phyloP scores from a whole-genome alignment of 2,888 invertebrate species.

The Heliconius aoede region DNA sequence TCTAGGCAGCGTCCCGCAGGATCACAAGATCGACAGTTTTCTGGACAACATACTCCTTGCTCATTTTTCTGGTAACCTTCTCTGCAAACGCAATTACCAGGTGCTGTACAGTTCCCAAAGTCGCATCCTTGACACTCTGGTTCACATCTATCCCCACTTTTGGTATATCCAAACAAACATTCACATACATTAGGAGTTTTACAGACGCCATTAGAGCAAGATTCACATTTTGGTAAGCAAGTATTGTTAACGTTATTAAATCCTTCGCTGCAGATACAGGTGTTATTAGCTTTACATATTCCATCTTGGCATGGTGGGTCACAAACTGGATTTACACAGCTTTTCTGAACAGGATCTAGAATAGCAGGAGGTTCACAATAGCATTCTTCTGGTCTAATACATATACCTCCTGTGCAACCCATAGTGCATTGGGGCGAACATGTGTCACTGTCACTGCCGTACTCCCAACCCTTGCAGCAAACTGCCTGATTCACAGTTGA shows the following conservation, averaged over 20 bases:
- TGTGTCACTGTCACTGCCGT: constrained; percentile 58
- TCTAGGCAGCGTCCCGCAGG: constrained; percentile 44
- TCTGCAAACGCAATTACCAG: constrained; percentile 73
- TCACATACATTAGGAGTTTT: constrained; percentile 83
- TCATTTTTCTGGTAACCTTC: constrained; percentile 57
- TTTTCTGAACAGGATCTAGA: constrained; percentile 60
- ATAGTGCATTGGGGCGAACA: constrained; percentile 80
- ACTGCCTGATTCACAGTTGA: constrained; percentile 59
- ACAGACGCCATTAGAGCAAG: constrained; percentile 58
- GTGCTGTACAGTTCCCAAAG: constrained; percentile 62
- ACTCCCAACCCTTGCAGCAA: constrained; percentile 75
- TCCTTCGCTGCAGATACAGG: constrained; percentile 62
- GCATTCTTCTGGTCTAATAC: constrained; percentile 68
- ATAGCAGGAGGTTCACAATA: constrained; percentile 62
- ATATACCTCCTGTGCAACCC: constrained; percentile 75
- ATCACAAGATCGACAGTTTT: constrained; percentile 53
- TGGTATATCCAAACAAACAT: constrained; percentile 81
- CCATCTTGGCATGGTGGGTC: constrained; percentile 65
- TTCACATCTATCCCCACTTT: constrained; percentile 52
- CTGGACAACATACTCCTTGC: constrained; percentile 51
- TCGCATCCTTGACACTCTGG: constrained; percentile 58
- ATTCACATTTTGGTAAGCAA: constrained; percentile 51
- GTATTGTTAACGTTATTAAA: constrained; percentile 51
- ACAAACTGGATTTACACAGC: constrained; percentile 66
- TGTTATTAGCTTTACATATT: constrained; percentile 61